Evolutionary conservation across 2,797 vertebrate species (phyloP), one percentile per base, ranked within the genome.

Genomic region (Setipinna tenuifilis): DNA sequence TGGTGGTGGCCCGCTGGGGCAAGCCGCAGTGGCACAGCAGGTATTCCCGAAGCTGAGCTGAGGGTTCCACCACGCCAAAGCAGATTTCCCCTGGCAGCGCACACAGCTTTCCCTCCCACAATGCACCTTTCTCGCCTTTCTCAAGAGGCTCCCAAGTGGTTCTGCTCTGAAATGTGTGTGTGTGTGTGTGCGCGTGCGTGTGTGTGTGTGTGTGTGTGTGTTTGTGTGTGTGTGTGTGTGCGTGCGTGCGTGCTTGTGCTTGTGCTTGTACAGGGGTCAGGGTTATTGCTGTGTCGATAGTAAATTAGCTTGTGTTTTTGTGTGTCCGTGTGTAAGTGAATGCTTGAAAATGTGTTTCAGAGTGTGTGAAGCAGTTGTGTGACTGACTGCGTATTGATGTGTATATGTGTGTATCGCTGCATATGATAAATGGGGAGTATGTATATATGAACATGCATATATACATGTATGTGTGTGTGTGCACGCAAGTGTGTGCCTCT

Each of bases 1-100:
- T 92, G 91, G 85, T 91, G 50, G 11, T 87, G 90, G 85, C 68
- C 48, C 17, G 31, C 68, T 81, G 25, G 59, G 82, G 85, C 25
- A 68, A 83, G 59, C 71, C 58, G 11, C 78, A 86, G 71, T 82
- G 58, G 46, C 83, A 17, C 85, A 23, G 85, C 57, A 81, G 81
- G 46, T 58, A 83, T 86, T 88, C 83, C 83, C 87, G 35, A 54
- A 54, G 50, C 50, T 9, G 2, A 85, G 87, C 81, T 50, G 86
- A 86, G 59, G 11, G 11, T 28, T 41, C 48, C 44, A 35, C 82
- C 86, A 82, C 83, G 23, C 50, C 83, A 58, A 44, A 59, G 82
- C 86, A 88, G 85, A 88, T 89, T 87, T 88, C 68, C 86, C 87
- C 44, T 81, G 82, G 85, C 88, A 61, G 50, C 31, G 54, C 61